A percentile compares a stretch with the other conserved stretches of the same genome.
These are phyloP conservation scores for Noctuana brunneofusca DNA, from an alignment of 2,888 invertebrate species.

Conservation along the genomic window DNA sequence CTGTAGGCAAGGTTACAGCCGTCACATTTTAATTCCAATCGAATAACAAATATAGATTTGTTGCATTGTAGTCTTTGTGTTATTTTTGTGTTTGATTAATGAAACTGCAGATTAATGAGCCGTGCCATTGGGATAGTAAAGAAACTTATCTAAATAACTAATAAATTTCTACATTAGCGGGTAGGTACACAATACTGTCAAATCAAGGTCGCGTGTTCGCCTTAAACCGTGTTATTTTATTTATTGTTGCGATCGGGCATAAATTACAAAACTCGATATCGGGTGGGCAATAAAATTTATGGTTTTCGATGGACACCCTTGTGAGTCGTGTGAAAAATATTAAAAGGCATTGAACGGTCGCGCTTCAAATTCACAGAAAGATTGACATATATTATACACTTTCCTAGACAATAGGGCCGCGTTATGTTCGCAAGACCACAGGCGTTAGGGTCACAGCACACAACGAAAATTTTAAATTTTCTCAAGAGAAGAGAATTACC, in stretches of 20 bases:
- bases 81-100: conserved; percentile 18
- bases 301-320: conserved; percentile 63
- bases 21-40: conserved; percentile 13
- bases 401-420: conserved; percentile 29
- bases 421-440: neutral
- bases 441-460: too few relatives aligned
- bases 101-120: conserved; percentile 19
- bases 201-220: conserved; percentile 13
- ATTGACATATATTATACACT: conserved; percentile 47
- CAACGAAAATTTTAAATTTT: too few relatives aligned
- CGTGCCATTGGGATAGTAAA: neutral
- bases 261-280: conserved; percentile 72
- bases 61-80: conserved; percentile 19
- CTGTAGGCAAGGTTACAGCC: conserved; percentile 15
- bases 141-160: conserved; percentile 4
- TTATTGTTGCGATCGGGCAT: conserved; percentile 55
- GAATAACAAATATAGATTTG: conserved; percentile 11
- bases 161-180: conserved; percentile 8
- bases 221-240: conserved; percentile 46
- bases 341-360: conserved; percentile 57
- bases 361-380: conserved; percentile 68
- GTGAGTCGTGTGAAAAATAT: conserved; percentile 63
- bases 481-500: neutral
- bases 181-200: conserved; percentile 16
- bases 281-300: conserved; percentile 67